Percentiles rank a stretch among this genome's conserved stretches.
These are phyloP conservation scores for Scortum barcoo DNA, from an alignment of 2,113 vertebrate genomes.

Conservation along the genomic window DNA sequence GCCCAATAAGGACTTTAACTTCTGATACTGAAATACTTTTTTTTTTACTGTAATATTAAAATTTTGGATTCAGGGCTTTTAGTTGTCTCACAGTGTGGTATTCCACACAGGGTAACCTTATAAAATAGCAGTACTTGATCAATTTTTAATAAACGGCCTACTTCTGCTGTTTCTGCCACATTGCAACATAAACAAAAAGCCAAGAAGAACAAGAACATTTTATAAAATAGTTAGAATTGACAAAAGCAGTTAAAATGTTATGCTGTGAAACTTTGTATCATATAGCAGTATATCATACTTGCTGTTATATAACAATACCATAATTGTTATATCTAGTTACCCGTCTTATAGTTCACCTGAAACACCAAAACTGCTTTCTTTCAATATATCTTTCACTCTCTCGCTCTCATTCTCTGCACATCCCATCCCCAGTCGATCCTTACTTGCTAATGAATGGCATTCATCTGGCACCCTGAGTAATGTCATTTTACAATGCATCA, in stretches of 20 bases:
- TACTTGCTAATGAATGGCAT: constrained; percentile 66
- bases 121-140: too few species aligned
- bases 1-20: too few species aligned
- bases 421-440: constrained; percentile 44
- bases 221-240: too few species aligned
- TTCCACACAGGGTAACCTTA: too few species aligned
- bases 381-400: constrained; percentile 17
- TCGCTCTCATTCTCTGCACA: constrained; percentile 30
- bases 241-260: too few species aligned
- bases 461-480: constrained; percentile 67
- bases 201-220: neutral
- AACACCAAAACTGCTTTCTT: neutral
- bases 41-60: too few species aligned
- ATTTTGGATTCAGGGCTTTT: too few species aligned
- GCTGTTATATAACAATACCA: too few species aligned
- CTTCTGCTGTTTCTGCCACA: neutral
- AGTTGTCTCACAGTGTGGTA: too few species aligned
- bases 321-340: neutral
- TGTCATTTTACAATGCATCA: constrained; percentile 72
- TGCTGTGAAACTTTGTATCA: too few species aligned
- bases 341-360: neutral
- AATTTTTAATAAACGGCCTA: neutral
- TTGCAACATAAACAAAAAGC: neutral
- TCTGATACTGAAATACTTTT: too few species aligned
- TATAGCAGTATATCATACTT: too few species aligned